Evolutionary conservation across 2,797 vertebrate genomes (phyloP), one percentile per base, ranked within the genome.

Genomic region (Poeciliopsis turneri): DNA sequence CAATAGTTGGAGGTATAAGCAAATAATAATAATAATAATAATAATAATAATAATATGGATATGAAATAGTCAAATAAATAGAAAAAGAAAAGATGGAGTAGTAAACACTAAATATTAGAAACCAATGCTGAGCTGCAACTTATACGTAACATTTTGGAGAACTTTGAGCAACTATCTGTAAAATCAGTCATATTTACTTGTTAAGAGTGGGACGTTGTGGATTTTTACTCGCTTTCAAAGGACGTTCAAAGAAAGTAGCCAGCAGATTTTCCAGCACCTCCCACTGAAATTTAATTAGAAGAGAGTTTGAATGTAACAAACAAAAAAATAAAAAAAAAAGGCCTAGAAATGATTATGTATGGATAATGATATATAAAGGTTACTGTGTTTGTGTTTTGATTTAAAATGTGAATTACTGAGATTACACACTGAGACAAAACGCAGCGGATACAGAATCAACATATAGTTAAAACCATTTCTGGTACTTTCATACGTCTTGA

Each of bases 1-100:
- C 81, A 78, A 49, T 45, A 79, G 46, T 36, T 76, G 78, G 74
- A 1, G 75, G 45, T 72, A 30, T 45, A 16, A 57, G n/a, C 59
- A 47, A 46, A 78, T 25, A 39, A 20, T 57, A 43, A 23, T 53
- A 75, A 66, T 33, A 41, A 20, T 57, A 43, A 23, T 55, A 72
- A 53, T 16, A 55, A 18, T 25, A 41, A 20, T 57, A 43, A 16
- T 46, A 72, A 68, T 16, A n/a, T 28, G 4, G 12, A n/a, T 13
- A 57, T 57, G 3, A 57, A 57, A 51, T 51, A n/a, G 55, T 57
- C 10, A 57, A 57, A n/a, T 57, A 61, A 61, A 30, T 6, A 61
- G 28, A 33, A 61, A 28, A 30, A 33, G n/a, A 61, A 61, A 61
- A 61, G 1, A 59, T 12, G 2, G 55, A 5, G 28, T 61, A 30